Conservation (phyloP, 2,888 invertebrate species). For the Rhimphoctona megacephalus region DNA sequence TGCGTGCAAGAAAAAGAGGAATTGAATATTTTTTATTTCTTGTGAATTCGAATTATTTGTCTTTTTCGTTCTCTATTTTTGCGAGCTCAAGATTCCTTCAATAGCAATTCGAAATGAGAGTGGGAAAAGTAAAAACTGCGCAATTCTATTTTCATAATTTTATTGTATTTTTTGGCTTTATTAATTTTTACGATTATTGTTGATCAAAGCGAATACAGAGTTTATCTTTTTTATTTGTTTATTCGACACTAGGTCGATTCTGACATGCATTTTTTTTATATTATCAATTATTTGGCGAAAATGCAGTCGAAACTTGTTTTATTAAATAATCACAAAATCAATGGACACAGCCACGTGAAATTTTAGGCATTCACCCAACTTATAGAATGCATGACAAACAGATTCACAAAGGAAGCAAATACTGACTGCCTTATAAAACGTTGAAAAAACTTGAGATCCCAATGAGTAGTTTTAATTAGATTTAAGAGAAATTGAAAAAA, state of each 20-base stretch:
- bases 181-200: background rate
- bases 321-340: background rate
- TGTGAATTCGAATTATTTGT: background rate
- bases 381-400: background rate
- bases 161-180: background rate
- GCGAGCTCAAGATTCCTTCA: background rate
- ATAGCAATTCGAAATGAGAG: background rate
- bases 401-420: background rate
- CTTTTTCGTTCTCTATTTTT: background rate
- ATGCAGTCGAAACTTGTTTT: no score
- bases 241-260: background rate
- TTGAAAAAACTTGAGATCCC: background rate
- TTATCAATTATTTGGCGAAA: no score
- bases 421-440: background rate
- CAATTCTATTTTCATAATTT: background rate
- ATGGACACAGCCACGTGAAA: background rate
- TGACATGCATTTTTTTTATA: background rate
- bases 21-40: background rate
- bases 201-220: background rate
- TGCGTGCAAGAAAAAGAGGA: no score
- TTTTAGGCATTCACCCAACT: background rate
- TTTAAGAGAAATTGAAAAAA: background rate
- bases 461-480: background rate
- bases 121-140: background rate
- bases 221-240: background rate